Conservation (phyloP, 2,797 vertebrate genomes). For the Gobio occitaniae region DNA sequence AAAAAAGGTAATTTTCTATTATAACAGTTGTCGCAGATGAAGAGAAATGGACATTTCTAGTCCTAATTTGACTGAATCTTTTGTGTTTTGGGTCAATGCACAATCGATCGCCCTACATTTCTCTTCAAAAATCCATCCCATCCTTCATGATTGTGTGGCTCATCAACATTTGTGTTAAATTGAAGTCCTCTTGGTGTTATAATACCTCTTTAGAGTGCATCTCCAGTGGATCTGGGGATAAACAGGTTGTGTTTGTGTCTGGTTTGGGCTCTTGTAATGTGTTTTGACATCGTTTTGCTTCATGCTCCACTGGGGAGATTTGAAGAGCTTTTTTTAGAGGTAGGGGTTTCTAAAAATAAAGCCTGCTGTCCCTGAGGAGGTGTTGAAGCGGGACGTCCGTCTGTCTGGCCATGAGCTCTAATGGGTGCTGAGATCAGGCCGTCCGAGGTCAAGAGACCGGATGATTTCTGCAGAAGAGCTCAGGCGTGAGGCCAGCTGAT, state of each 20-base stretch:
- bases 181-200: neutral
- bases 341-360: conserved; percentile 23
- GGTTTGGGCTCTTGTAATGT: conserved; percentile 13
- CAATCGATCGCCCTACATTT: neutral
- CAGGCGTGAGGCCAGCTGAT: conserved; percentile 23
- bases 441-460: conserved; percentile 12
- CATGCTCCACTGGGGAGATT: neutral
- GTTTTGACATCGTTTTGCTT: conserved; percentile 35
- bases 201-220: neutral
- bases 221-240: neutral
- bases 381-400: conserved; percentile 9
- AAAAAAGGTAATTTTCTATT: neutral
- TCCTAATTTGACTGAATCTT: neutral
- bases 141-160: neutral
- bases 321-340: conserved; percentile 22
- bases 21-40: neutral
- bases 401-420: conserved; percentile 12
- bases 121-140: neutral
- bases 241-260: neutral
- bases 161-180: neutral
- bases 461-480: conserved; percentile 30
- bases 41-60: neutral
- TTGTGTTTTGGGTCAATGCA: conserved; percentile 1
- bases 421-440: conserved; percentile 21
- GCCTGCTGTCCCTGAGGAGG: neutral